Evolutionary conservation across 2,888 invertebrate species (phyloP), one percentile per base, ranked within the genome.

Genomic region (Oscheius sp.): DNA sequence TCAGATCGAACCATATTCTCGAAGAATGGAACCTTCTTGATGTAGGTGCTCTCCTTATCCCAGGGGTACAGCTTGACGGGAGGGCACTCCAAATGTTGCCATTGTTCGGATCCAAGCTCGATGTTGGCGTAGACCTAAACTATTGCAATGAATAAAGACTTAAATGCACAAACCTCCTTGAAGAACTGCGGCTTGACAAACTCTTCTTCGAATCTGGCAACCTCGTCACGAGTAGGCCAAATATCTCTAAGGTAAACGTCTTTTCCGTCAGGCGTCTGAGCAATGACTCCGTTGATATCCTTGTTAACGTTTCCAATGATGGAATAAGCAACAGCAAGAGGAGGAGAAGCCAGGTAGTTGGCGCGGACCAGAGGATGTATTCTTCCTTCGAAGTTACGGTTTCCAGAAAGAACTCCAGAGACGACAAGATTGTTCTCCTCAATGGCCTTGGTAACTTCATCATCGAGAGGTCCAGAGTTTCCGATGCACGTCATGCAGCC

Each of bases 401-500:
- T 99, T 0, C 98, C 98, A 0, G 97, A 97, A 0, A 99, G 91
- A 0, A 99, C 96, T 0, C 97, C 96, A 88, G 95, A 95, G 87
- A 96, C 96, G 0, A 99, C 95, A 58, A 98, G 91, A 89, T 95
- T 94, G 89, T 95, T 95, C 93, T 94, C 94, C 89, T 96, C 96
- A 80, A 96, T 95, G 1, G 95, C 95, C 86, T 94, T 94, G 0
- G 93, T 94, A n/a, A 96, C 94, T 84, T 94, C 92, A 68, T 96
- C 96, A 71, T 95, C 94, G 0, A 99, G 92, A 0, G 96, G 96
- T 0, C 98, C 98, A 4, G 95, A 95, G 91, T 99, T 99, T 0
- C 98, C 98, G 84, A 99, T 99, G 89, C 99, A 99, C 0, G 98
- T 98, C 97, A 97, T 98, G 90, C 99, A 99, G 0, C 98, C 98